phyloP scores from a whole-genome alignment of 1,140 invertebrate species.

The Saccostrea echinata region DNA sequence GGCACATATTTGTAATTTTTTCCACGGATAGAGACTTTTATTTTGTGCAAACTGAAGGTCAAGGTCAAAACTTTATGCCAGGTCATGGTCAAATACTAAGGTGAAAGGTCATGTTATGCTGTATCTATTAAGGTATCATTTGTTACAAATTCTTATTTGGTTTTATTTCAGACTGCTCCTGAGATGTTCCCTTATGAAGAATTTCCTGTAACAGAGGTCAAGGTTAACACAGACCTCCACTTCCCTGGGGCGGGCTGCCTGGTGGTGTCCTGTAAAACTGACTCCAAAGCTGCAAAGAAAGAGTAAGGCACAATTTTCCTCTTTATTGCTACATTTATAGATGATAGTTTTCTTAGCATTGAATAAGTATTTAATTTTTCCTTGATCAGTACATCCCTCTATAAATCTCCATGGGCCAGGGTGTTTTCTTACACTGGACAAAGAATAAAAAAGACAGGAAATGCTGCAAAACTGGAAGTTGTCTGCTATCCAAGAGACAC shows the following conservation, averaged over 20 bases:
- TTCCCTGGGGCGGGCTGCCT: constrained; percentile 78
- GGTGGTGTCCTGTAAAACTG: constrained; percentile 76
- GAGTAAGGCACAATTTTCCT: constrained; percentile 74
- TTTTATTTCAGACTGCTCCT: constrained; percentile 73
- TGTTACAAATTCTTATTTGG: not conserved
- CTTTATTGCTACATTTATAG: too few relatives aligned
- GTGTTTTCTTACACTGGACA: constrained; percentile 77
- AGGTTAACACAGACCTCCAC: constrained; percentile 76
- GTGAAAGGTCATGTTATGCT: too few relatives aligned
- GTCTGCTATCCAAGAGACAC: constrained; percentile 77
- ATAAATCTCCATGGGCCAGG: constrained; percentile 77
- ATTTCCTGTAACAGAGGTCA: constrained; percentile 76
- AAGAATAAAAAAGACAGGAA: constrained; percentile 76
- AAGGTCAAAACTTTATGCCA: too few relatives aligned
- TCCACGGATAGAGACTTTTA: too few relatives aligned
- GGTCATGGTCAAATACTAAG: too few relatives aligned
- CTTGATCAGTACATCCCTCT: constrained; percentile 70
- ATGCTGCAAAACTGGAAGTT: constrained; percentile 75
- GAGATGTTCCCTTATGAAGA: constrained; percentile 78
- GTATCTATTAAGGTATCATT: too few relatives aligned
- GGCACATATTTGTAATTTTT: too few relatives aligned
- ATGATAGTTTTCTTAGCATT: too few relatives aligned
- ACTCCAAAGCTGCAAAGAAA: constrained; percentile 76
- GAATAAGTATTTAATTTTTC: too few relatives aligned
- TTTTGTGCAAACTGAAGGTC: too few relatives aligned